phyloP scores from a whole-genome alignment of 2,888 invertebrate genomes.

The Belgica antarctica region DNA sequence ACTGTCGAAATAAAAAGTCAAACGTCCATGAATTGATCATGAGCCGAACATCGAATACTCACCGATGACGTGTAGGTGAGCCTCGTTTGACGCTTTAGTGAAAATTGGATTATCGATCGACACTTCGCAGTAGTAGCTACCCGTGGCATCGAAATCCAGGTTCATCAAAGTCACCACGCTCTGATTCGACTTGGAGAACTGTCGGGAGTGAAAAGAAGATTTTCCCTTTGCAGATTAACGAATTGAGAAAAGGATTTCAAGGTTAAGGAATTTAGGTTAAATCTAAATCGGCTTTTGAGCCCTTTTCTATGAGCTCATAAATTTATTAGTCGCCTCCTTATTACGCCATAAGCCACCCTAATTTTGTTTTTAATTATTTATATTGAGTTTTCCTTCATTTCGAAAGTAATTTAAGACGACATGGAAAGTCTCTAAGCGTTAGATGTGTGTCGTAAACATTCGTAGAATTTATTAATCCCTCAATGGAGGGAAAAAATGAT shows the following conservation, averaged over 20 bases:
- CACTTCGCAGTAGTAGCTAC: slow-evolving; percentile 77
- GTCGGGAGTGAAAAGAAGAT: too few species aligned
- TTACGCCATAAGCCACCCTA: too few species aligned
- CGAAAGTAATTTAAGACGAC: too few species aligned
- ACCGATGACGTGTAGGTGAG: slow-evolving; percentile 78
- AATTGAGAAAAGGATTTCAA: too few species aligned
- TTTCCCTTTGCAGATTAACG: too few species aligned
- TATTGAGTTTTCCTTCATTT: too few species aligned
- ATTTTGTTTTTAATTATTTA: not conserved
- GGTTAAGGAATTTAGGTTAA: too few species aligned
- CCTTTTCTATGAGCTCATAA: not conserved
- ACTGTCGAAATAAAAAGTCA: slow-evolving; percentile 51
- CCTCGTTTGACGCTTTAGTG: slow-evolving; percentile 73
- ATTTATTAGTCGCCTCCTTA: too few species aligned
- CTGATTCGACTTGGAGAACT: slow-evolving; percentile 58
- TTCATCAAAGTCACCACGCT: slow-evolving; percentile 66
- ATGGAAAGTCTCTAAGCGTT: too few species aligned
- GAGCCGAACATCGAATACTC: slow-evolving; percentile 54
- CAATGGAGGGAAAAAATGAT: not conserved
- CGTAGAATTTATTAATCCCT: slow-evolving; percentile 32
- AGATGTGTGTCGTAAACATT: slow-evolving; percentile 20
- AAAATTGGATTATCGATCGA: slow-evolving; percentile 79
- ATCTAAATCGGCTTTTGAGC: too few species aligned
- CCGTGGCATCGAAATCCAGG: slow-evolving; percentile 75
- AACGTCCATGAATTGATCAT: not conserved